A percentile compares a stretch with the other conserved stretches of the same genome.
Evolutionary conservation across 2,113 vertebrate species (phyloP).

Genomic region (Marmota flaviventris): DNA sequence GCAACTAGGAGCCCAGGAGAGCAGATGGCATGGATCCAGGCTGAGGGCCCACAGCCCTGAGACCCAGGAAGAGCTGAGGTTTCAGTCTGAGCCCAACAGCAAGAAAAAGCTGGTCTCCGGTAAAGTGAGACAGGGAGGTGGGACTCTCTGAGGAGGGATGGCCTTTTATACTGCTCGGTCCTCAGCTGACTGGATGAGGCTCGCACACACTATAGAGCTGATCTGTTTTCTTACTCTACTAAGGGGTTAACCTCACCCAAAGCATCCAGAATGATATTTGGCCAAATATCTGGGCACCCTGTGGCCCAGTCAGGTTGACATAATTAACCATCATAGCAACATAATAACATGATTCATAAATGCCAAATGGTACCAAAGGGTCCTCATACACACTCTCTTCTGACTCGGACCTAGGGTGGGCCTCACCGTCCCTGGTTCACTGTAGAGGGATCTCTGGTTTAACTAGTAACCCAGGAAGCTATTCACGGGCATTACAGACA

Average conservation of each 20-base stretch:
- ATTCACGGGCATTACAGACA: background rate
- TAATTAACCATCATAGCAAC: background rate
- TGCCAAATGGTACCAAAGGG: background rate
- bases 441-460: background rate
- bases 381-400: background rate
- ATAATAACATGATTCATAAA: background rate
- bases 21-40: no score
- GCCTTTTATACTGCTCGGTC: background rate
- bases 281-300: background rate
- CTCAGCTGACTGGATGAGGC: background rate
- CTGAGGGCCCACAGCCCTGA: background rate
- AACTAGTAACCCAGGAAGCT: background rate
- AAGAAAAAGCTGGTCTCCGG: background rate
- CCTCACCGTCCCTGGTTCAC: background rate
- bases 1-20: background rate
- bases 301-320: background rate
- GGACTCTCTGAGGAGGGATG: background rate
- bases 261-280: background rate
- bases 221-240: background rate
- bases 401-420: background rate
- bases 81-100: background rate
- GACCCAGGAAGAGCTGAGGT: background rate
- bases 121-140: background rate
- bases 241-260: background rate
- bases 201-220: background rate